Evolutionary conservation across 2,888 invertebrate genomes (phyloP), one percentile per base, ranked within the genome.

Genomic region (Odontocolon sp.): DNA sequence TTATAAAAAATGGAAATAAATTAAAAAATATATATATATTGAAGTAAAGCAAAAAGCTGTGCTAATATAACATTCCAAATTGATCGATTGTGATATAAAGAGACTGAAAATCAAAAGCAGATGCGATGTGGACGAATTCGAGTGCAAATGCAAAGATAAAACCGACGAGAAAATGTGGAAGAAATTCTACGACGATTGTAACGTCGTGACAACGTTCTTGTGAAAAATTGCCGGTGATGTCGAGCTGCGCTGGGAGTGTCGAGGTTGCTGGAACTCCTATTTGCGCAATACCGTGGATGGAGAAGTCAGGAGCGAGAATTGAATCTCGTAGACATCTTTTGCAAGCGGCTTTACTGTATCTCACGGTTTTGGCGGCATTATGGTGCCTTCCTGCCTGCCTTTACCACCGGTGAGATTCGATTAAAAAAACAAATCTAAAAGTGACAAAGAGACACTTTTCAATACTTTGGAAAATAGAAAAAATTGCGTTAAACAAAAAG

Each of bases 321-420:
- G 81, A 78, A 57, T 82, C 83, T 52, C 83, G 82, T 4, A 84
- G 80, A 67, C 84, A 86, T 64, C 80, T 87, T 33, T 79, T 87
- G 47, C 88, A 85, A 50, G 87, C 84, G n/a, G 84, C 86, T 1
- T 80, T 83, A 18, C 81, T 87, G 59, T 88, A 89, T 77, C 72
- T 88, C 33, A 78, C 83, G 8, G 82, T 87, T 64, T 78, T 87
- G 33, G 85, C 84, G 28, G 83, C 82, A 50, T 80, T 87, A 14
- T 89, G 87, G 88, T 86, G 85, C 77, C 77, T 88, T 77, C 86
- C 87, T 40, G 78, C 81, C 52, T 84, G 83, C 74, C 82, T 87
- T 26, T 85, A 86, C 71, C 80, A 87, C 77, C 86, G 89, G 89
- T 89, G 86, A 88, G 86, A 77, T 74, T 64, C 47, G 54, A 40